Conservation (phyloP, 2,888 invertebrate genomes). For the Drosophila quinaria region DNA sequence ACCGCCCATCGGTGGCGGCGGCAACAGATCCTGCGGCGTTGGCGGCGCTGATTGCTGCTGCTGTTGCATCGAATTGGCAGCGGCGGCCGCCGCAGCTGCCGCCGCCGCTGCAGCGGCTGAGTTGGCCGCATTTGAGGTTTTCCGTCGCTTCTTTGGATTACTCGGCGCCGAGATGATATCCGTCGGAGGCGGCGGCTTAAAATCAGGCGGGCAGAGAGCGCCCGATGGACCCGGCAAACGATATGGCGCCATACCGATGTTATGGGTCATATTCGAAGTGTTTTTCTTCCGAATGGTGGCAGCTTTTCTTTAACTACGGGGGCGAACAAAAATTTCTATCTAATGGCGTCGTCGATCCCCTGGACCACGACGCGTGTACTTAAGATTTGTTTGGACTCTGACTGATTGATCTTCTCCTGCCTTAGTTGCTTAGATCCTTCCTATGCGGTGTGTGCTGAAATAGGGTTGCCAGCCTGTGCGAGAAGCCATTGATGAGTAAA, state of each 20-base stretch:
- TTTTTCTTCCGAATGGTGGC: constrained; percentile 85
- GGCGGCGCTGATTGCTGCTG: constrained; percentile 90
- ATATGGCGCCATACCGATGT: constrained; percentile 93
- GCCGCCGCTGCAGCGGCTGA: constrained; percentile 86
- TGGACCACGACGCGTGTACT: constrained; percentile 71
- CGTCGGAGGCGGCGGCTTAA: constrained; percentile 89
- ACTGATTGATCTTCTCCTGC: background rate
- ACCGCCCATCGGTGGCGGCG: constrained; percentile 94
- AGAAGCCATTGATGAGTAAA: constrained; percentile 8
- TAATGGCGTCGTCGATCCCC: constrained; percentile 71
- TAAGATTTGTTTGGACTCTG: constrained; percentile 1
- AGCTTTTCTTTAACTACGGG: constrained; percentile 79
- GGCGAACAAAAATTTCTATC: constrained; percentile 64
- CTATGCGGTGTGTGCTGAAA: constrained; percentile 4
- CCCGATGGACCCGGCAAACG: constrained; percentile 89
- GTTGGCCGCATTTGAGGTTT: constrained; percentile 90
- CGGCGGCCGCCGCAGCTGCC: constrained; percentile 84
- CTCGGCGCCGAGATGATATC: constrained; percentile 92
- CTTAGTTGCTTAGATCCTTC: constrained; percentile 15
- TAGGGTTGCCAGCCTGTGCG: constrained; percentile 37
- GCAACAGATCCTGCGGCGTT: constrained; percentile 90
- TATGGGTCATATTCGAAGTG: constrained; percentile 90
- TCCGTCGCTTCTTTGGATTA: constrained; percentile 94
- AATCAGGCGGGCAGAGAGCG: constrained; percentile 90
- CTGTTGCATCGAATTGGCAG: constrained; percentile 87